Percentiles rank a stretch among this genome's conserved stretches.
phyloP scores from a whole-genome alignment of 2,888 invertebrate species.

The Nycteola revayana region DNA sequence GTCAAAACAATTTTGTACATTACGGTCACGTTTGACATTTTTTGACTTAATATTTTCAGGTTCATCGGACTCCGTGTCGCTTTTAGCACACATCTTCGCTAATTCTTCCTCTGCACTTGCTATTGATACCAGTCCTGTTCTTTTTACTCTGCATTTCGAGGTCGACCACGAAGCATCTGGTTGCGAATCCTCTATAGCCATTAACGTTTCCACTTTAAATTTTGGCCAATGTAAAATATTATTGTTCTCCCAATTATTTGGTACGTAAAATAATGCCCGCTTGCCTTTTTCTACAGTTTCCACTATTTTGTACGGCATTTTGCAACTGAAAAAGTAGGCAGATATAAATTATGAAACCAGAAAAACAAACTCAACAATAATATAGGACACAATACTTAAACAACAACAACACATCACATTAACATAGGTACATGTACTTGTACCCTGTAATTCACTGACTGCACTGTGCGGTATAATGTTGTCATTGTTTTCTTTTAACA shows the following conservation, averaged over 20 bases:
- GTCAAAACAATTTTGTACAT: too few relatives aligned
- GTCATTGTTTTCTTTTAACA: too few relatives aligned
- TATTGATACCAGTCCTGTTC: constrained; percentile 1
- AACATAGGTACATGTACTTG: too few relatives aligned
- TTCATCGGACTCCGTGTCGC: constrained; percentile 2
- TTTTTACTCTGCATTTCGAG: too few relatives aligned
- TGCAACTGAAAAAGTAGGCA: constrained; percentile 4
- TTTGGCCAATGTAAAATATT: constrained; percentile 3
- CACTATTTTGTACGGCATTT: constrained; percentile 2
- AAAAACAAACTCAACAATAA: too few relatives aligned
- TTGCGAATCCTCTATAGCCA: too few relatives aligned
- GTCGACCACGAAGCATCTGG: too few relatives aligned
- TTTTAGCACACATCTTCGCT: constrained; percentile 1
- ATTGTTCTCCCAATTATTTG: constrained; percentile 3
- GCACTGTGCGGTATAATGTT: constrained; percentile 2
- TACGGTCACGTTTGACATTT: constrained; percentile 2
- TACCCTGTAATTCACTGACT: too few relatives aligned
- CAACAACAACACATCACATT: too few relatives aligned
- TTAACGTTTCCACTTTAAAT: constrained; percentile 2
- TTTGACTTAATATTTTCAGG: constrained; percentile 3
- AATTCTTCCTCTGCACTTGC: constrained; percentile 1
- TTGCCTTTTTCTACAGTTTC: constrained; percentile 3
- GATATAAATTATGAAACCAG: too few relatives aligned
- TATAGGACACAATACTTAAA: too few relatives aligned
- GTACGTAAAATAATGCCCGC: constrained; percentile 2